These are phyloP conservation scores for Stenichneumon culpator DNA, from an alignment of 2,888 invertebrate species.

Conservation along the genomic window DNA sequence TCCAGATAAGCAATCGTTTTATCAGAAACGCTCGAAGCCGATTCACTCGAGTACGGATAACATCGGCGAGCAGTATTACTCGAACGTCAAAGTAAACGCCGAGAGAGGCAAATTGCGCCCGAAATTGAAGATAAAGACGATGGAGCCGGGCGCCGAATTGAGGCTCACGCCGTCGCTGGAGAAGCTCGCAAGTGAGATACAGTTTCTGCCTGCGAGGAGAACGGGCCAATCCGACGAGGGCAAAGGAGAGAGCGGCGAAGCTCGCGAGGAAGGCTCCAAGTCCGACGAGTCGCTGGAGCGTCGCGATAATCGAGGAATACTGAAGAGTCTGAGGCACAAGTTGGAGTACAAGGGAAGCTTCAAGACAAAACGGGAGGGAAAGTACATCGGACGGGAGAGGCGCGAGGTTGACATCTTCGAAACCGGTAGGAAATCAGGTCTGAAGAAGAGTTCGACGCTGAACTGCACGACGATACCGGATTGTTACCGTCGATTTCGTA, in stretches of 20 bases:
- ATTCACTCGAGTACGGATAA: constrained; percentile 58
- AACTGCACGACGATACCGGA: constrained; percentile 70
- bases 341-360: constrained; percentile 71
- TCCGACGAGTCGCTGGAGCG: constrained; percentile 74
- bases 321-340: constrained; percentile 50
- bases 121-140: constrained; percentile 71
- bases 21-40: constrained; percentile 63
- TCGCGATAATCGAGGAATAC: constrained; percentile 56
- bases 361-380: constrained; percentile 69
- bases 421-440: constrained; percentile 29
- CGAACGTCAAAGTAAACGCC: constrained; percentile 75
- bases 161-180: constrained; percentile 80
- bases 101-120: constrained; percentile 71
- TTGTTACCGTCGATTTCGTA: constrained; percentile 67
- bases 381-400: constrained; percentile 53
- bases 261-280: constrained; percentile 72
- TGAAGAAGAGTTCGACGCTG: constrained; percentile 71
- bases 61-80: constrained; percentile 75
- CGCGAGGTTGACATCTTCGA: constrained; percentile 9
- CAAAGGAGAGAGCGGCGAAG: constrained; percentile 46
- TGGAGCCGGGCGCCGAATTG: constrained; percentile 71
- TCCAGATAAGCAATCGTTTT: constrained; percentile 70
- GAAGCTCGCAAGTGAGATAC: constrained; percentile 81
- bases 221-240: constrained; percentile 46
- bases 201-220: constrained; percentile 78